Base-by-base conservation (phyloP, 2,888 invertebrate species). In the Peribatodes rhomboidaria region DNA sequence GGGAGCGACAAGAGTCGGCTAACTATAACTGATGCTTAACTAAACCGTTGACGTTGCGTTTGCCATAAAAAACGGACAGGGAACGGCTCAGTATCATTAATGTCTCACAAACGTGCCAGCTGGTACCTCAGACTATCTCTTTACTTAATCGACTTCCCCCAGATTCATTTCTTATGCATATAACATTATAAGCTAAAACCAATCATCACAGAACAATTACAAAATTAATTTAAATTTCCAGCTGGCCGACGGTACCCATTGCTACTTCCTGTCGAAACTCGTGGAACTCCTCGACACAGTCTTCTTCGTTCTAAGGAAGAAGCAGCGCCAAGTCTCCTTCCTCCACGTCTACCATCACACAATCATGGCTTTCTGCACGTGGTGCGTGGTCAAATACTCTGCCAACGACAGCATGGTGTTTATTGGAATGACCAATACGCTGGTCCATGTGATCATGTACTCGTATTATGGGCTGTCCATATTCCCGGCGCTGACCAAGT, bases 291-390 rank as follows among this genome's bases (percentile, higher is more conserved):
- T 96, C 57, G 97, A 97, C 78, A 97, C 97, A 0, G 94, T 97
- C 2, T 98, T 98, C 89, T 98, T 98, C 85, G 96, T 98, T 4
- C 87, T 98, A 69, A 94, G 98, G n/a, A 98, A 98, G 86, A 82
- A 92, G 87, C 70, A 94, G 92, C 76, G 95, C 39, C 98, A 98
- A 85, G 95, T 98, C 0, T 94, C 97, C 0, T 97, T 97, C 80
- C 94, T 98, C 44, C 98, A 98, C 81, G 96, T 98, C 0, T 98
- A 97, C 81, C 98, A 98, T 84, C 98, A 98, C 82, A 92, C 95
- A 0, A 85, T 95, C 57, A 96, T 96, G 82, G 96, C 95, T 61
- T 77, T 95, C 94, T 95, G 95, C 79, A 95, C 95, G 0, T 97
- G 96, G 96, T 94, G 94, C 2, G 95, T 95, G 52, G 87, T 96